Evolutionary conservation across 1,140 invertebrate genomes (phyloP).

Genomic region (Acromyrmex echinatior): DNA sequence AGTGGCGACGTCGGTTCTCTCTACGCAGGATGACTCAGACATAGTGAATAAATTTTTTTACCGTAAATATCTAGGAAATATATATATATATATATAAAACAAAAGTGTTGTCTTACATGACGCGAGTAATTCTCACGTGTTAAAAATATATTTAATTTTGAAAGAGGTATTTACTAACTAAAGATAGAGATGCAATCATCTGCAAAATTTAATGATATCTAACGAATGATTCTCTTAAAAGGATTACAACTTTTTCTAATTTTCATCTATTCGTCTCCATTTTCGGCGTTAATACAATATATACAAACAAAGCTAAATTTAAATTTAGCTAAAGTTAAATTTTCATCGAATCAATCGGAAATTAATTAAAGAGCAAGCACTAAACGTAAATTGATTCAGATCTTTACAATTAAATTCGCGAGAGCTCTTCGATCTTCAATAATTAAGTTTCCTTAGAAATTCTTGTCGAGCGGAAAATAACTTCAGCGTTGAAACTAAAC

Average conservation of each 20-base stretch:
- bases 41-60: not conserved
- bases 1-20: conserved; percentile 24
- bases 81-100: not conserved
- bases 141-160: not conserved
- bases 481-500: not conserved
- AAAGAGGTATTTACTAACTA: not conserved
- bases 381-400: not conserved
- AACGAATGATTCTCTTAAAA: not conserved
- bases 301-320: not conserved
- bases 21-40: not conserved
- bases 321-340: not conserved
- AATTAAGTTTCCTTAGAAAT: not conserved
- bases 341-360: not conserved
- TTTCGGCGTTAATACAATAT: not conserved
- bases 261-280: not conserved
- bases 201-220: not conserved
- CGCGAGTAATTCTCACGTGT: no score
- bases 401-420: not conserved
- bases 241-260: not conserved
- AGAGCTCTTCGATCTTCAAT: not conserved
- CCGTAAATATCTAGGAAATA: not conserved
- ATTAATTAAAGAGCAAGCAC: not conserved
- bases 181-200: not conserved
- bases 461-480: no score
- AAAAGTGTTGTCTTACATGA: not conserved